Evolutionary conservation across 2,113 vertebrate genomes (phyloP).

Genomic region (Cochlearius cochlearius): DNA sequence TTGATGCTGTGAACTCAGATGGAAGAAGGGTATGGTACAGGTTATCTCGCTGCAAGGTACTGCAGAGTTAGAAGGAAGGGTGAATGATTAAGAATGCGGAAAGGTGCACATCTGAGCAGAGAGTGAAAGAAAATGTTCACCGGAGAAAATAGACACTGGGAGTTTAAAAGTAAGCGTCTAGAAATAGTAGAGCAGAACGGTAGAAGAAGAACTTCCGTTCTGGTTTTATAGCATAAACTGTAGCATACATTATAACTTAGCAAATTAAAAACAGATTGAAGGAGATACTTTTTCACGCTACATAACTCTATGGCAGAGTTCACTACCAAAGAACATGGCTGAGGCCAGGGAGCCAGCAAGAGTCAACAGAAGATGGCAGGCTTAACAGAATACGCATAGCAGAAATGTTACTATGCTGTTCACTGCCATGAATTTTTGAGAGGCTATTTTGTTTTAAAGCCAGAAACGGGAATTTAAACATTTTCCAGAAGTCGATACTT

Average conservation of each 20-base stretch:
- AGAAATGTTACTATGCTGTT: not conserved
- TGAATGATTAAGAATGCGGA: not conserved
- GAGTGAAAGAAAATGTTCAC: not conserved
- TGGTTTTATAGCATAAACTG: not conserved
- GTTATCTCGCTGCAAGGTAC: not conserved
- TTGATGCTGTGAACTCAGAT: not conserved
- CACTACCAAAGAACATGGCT: not conserved
- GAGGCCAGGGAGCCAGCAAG: not conserved
- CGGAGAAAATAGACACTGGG: not conserved
- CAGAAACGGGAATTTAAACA: not conserved
- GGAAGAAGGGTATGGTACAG: rapidly evolving
- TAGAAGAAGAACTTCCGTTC: not conserved
- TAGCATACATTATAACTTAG: not conserved
- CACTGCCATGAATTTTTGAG: not conserved
- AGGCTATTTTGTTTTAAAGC: not conserved
- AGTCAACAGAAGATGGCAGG: not conserved
- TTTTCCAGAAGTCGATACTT: not conserved
- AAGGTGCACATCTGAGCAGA: not conserved
- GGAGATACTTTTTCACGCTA: not conserved
- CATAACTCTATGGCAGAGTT: rapidly evolving
- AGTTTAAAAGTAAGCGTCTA: not conserved
- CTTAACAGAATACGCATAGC: not conserved
- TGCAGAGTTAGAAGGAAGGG: not conserved
- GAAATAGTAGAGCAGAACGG: not conserved
- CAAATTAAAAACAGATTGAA: not conserved